Conservation (phyloP, 1,140 invertebrate species). For the Drosophila nannoptera region DNA sequence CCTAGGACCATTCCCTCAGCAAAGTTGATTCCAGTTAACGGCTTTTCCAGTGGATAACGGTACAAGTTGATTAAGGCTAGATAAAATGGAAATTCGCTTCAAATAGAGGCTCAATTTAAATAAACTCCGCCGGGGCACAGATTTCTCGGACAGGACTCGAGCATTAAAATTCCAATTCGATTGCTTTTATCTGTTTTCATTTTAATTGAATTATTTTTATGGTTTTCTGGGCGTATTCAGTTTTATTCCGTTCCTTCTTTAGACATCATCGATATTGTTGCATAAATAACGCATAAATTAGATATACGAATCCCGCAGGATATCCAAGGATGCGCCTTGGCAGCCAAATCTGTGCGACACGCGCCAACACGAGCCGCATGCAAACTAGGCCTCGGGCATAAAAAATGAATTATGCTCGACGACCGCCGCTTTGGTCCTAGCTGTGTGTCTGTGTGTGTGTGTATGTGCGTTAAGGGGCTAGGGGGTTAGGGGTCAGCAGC, state of each 20-base stretch:
- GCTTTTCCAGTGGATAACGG: too few relatives aligned
- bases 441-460: too few relatives aligned
- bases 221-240: conserved; percentile 18
- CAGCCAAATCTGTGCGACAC: conserved; percentile 58
- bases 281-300: conserved; percentile 74
- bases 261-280: conserved; percentile 52
- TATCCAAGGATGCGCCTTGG: conserved; percentile 10
- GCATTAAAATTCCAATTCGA: conserved; percentile 9
- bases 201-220: conserved; percentile 73
- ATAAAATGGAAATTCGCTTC: too few relatives aligned
- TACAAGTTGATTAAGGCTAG: too few relatives aligned
- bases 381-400: conserved; percentile 57
- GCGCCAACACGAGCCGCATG: conserved; percentile 56
- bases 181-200: conserved; percentile 37
- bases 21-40: too few relatives aligned
- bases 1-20: too few relatives aligned
- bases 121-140: not conserved
- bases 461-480: not conserved
- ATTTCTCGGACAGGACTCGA: not conserved
- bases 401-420: conserved; percentile 67
- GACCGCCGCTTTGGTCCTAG: not conserved
- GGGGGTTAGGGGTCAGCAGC: conserved; percentile 19
- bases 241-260: not conserved
- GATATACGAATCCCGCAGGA: conserved; percentile 40
- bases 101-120: too few relatives aligned